Evolutionary conservation across 1,140 invertebrate genomes (phyloP).

Genomic region (Zophobas atratus): DNA sequence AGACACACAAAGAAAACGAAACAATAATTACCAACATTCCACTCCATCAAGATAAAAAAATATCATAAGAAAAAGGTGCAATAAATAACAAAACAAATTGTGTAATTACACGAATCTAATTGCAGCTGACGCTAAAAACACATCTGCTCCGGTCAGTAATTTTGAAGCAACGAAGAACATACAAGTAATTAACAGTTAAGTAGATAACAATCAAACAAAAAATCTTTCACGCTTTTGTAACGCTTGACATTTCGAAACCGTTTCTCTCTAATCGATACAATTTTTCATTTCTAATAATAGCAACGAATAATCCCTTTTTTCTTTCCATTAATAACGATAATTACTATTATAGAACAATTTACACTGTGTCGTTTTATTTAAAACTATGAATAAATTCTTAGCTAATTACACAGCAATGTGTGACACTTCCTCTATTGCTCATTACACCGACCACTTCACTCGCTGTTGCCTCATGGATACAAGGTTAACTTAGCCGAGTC

Average conservation of each 20-base stretch:
- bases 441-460: slow-evolving; percentile 34
- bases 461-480: not conserved
- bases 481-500: slow-evolving; percentile 14
- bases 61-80: no score
- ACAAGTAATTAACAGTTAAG: slow-evolving; percentile 28
- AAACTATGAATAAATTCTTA: slow-evolving; percentile 30
- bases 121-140: slow-evolving; percentile 4
- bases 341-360: slow-evolving; percentile 3
- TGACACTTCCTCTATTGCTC: slow-evolving; percentile 37
- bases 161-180: slow-evolving; percentile 10
- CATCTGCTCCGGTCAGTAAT: slow-evolving; percentile 28
- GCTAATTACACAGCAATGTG: slow-evolving; percentile 38
- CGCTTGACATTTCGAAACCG: slow-evolving; percentile 29
- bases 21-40: no score
- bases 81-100: no score
- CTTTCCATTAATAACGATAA: slow-evolving; percentile 25
- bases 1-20: no score
- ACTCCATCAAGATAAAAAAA: no score
- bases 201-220: slow-evolving; percentile 28
- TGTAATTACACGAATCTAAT: not conserved
- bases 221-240: slow-evolving; percentile 25
- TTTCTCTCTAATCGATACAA: slow-evolving; percentile 4
- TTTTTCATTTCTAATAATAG: slow-evolving; percentile 1
- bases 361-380: slow-evolving; percentile 14
- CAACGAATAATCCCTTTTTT: not conserved